Evolutionary conservation across 2,113 vertebrate genomes (phyloP).

Genomic region (Pristiophorus japonicus): DNA sequence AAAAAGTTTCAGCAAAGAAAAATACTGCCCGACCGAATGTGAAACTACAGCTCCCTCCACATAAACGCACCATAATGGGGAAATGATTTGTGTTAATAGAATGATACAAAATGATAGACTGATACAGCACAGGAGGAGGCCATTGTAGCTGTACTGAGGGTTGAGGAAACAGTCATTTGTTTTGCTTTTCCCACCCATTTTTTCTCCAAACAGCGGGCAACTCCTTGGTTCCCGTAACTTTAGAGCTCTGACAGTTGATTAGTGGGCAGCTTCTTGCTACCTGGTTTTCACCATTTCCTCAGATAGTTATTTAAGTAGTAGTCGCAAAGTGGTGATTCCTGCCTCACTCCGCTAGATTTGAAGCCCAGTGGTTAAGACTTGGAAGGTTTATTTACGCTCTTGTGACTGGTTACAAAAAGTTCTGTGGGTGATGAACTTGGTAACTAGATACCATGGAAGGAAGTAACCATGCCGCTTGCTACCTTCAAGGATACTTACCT

Average conservation of each 20-base stretch:
- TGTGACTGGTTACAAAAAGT: too few species aligned
- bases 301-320: background rate
- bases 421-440: too few species aligned
- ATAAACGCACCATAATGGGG: background rate
- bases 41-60: background rate
- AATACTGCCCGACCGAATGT: too few species aligned
- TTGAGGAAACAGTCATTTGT: background rate
- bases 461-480: too few species aligned
- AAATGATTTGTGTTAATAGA: background rate
- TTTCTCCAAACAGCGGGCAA: background rate
- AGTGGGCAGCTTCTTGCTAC: background rate
- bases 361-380: background rate
- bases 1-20: too few species aligned
- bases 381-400: too few species aligned
- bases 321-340: background rate
- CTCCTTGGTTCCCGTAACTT: background rate
- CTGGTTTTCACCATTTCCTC: background rate
- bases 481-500: too few species aligned
- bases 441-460: too few species aligned
- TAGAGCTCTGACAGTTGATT: background rate
- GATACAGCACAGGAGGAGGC: too few species aligned
- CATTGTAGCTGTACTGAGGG: too few species aligned
- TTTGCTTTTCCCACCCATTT: background rate
- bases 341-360: background rate
- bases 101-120: too few species aligned